A percentile compares a stretch with the other conserved stretches of the same genome.
phyloP scores from a whole-genome alignment of 92 coral and sea anemone species.

The Chrysogorgia sp. region DNA sequence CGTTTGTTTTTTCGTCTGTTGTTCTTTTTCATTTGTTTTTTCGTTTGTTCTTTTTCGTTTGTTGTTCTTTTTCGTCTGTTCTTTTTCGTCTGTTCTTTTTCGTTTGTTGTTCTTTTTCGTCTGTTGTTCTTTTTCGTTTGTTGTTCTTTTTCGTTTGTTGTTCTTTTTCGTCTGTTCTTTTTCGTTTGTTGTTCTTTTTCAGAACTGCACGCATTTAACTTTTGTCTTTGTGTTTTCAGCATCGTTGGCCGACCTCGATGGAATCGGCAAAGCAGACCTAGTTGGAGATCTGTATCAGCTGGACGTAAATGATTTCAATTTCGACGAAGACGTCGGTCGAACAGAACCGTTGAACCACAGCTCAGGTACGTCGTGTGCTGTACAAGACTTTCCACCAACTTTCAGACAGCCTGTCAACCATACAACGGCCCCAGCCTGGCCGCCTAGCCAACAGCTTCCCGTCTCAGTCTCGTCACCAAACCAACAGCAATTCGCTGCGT shows the following conservation, averaged over 20 bases:
- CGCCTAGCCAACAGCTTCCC: neutral
- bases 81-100: no score
- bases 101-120: no score
- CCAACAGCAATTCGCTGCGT: neutral
- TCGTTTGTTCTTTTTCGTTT: no score
- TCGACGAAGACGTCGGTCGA: neutral
- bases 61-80: no score
- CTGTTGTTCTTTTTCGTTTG: neutral
- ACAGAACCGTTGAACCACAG: conserved; percentile 20
- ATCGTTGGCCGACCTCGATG: conserved; percentile 22
- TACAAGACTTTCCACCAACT: neutral
- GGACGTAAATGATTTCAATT: conserved; percentile 12
- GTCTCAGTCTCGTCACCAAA: neutral
- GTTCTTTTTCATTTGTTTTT: no score
- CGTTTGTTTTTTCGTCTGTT: no score
- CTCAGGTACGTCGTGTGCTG: neutral
- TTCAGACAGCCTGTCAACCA: neutral
- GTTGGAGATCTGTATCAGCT: conserved; percentile 16
- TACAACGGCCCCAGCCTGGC: neutral
- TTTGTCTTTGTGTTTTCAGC: neutral
- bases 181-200: neutral
- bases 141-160: neutral
- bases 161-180: neutral
- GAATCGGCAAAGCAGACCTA: conserved; percentile 33
- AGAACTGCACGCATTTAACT: no score